Percentiles rank a stretch among this genome's conserved stretches.
Conservation (phyloP, 53 echinoderm and acorn worm genomes). For the Holothuria scabra region DNA sequence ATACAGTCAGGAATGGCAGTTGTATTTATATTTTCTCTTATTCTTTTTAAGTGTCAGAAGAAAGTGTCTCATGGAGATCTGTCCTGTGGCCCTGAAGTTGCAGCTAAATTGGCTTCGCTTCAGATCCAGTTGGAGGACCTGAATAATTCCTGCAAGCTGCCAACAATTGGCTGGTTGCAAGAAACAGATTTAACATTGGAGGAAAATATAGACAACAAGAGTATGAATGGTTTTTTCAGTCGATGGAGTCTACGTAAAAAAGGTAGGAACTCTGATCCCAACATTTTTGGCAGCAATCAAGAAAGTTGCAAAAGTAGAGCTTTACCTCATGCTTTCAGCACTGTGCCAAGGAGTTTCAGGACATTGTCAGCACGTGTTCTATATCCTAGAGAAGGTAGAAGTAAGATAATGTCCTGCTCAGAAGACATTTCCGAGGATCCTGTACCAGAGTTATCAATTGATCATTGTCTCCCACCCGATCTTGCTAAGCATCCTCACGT, state of each 20-base stretch:
- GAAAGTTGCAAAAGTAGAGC: neutral
- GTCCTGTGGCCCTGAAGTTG: conserved; percentile 79
- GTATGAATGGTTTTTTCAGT: neutral
- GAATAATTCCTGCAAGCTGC: neutral
- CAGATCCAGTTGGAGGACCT: conserved; percentile 72
- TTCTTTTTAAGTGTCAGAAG: conserved; percentile 65
- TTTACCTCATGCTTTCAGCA: neutral
- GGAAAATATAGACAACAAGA: neutral
- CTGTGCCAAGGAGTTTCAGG: neutral
- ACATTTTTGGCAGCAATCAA: neutral
- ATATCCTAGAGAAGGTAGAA: too few species aligned
- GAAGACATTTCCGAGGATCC: too few species aligned
- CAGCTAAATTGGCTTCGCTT: conserved; percentile 80
- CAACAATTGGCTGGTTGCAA: conserved; percentile 2
- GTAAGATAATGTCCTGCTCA: too few species aligned
- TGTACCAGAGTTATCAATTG: neutral
- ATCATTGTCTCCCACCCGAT: conserved; percentile 14
- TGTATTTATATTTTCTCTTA: neutral
- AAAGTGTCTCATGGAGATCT: conserved; percentile 68
- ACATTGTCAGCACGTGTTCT: too few species aligned
- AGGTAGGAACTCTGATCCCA: conserved; percentile 27
- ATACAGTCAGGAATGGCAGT: neutral
- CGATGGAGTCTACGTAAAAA: conserved; percentile 7
- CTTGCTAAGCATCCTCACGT: neutral
- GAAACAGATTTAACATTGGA: conserved; percentile 11